phyloP scores from a whole-genome alignment of 2,797 vertebrate species.

The Leuciscus waleckii region DNA sequence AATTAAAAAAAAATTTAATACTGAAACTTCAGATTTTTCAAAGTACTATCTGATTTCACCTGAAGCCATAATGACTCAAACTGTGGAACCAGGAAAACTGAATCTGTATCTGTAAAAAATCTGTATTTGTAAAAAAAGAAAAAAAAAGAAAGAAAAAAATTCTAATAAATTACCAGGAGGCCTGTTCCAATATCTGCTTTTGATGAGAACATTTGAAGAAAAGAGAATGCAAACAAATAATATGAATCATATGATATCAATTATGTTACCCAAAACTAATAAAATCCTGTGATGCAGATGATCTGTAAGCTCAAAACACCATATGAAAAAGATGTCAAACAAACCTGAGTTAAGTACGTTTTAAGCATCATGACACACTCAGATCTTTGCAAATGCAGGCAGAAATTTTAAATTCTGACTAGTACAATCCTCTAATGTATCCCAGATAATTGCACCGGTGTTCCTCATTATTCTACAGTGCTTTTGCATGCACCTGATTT shows the following conservation, averaged over 20 bases:
- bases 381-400: neutral
- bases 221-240: constrained; percentile 43
- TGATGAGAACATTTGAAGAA: constrained; percentile 33
- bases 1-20: neutral
- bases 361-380: constrained; percentile 3
- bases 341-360: neutral
- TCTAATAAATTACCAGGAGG: constrained; percentile 52
- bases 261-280: constrained; percentile 49
- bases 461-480: neutral
- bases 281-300: constrained; percentile 20
- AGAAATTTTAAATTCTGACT: neutral
- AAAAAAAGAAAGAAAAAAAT: constrained; percentile 14
- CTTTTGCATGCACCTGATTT: neutral
- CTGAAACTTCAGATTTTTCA: neutral
- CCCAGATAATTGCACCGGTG: neutral
- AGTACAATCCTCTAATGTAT: neutral
- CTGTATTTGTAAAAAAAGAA: constrained; percentile 45
- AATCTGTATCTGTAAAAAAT: constrained; percentile 47
- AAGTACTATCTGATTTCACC: neutral
- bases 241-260: constrained; percentile 29
- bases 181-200: constrained; percentile 47
- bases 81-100: constrained; percentile 57
- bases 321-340: constrained; percentile 34
- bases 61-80: neutral
- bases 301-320: constrained; percentile 27